A percentile compares a stretch with the other conserved stretches of the same genome.
Conservation (phyloP, 2,888 invertebrate genomes). For the Drosophila mulleri region DNA sequence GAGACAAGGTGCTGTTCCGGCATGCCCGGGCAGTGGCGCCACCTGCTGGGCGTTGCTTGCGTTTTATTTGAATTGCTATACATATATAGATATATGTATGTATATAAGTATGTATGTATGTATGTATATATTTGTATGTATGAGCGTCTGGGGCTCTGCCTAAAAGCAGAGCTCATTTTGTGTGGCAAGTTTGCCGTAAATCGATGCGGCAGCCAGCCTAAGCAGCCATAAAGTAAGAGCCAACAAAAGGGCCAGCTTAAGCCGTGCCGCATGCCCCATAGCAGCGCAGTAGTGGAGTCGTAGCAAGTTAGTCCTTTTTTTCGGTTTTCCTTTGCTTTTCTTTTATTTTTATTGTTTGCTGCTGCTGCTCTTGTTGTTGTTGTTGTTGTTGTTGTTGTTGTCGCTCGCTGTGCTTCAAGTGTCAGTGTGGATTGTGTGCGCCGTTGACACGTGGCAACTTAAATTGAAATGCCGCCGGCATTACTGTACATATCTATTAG, state of each 20-base stretch:
- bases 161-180: slow-evolving; percentile 66
- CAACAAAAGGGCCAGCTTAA: slow-evolving; percentile 58
- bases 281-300: background rate
- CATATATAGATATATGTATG: background rate
- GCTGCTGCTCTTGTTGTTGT: background rate
- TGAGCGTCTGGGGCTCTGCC: slow-evolving; percentile 39
- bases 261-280: slow-evolving; percentile 34
- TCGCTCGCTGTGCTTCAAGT: slow-evolving; percentile 53
- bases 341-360: background rate
- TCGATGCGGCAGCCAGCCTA: slow-evolving; percentile 73
- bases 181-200: slow-evolving; percentile 70
- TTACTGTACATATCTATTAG: slow-evolving; percentile 73
- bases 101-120: background rate
- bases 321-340: background rate
- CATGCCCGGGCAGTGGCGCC: slow-evolving; percentile 32
- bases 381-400: background rate
- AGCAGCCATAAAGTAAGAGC: slow-evolving; percentile 77
- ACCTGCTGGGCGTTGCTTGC: slow-evolving; percentile 66
- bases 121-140: slow-evolving; percentile 15
- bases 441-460: slow-evolving; percentile 79
- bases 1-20: slow-evolving; percentile 33
- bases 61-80: slow-evolving; percentile 62
- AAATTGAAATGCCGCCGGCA: slow-evolving; percentile 78
- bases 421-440: slow-evolving; percentile 72
- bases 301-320: slow-evolving; percentile 33